Percentiles rank a stretch among this genome's conserved stretches.
phyloP scores from a whole-genome alignment of 2,888 invertebrate species.

The Rapana venosa region DNA sequence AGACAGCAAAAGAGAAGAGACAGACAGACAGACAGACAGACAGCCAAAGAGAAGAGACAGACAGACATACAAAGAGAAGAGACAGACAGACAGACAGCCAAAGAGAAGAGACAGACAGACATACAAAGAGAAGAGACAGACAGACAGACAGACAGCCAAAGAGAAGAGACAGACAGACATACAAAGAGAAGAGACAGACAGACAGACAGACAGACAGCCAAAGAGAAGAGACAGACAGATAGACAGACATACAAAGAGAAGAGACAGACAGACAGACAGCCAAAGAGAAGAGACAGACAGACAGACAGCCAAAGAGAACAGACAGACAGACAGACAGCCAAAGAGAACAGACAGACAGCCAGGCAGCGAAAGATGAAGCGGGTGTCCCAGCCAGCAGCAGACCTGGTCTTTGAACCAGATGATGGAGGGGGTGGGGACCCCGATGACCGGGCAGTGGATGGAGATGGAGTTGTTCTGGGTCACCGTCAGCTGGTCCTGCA shows the following conservation, averaged over 20 bases:
- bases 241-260: too few species aligned
- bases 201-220: not conserved
- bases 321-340: not conserved
- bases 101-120: too few species aligned
- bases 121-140: too few species aligned
- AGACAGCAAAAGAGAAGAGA: too few species aligned
- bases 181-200: too few species aligned
- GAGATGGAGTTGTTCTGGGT: constrained; percentile 74
- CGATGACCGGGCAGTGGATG: constrained; percentile 76
- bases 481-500: constrained; percentile 68
- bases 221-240: too few species aligned
- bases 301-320: too few species aligned
- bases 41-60: too few species aligned
- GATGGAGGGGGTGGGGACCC: constrained; percentile 77
- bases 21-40: not conserved
- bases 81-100: constrained; percentile 49
- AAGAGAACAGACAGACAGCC: not conserved
- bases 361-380: too few species aligned
- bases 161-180: too few species aligned
- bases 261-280: not conserved
- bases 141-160: too few species aligned
- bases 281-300: not conserved
- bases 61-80: not conserved
- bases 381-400: too few species aligned
- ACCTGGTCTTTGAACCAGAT: constrained; percentile 76